Conservation (phyloP, 2,113 vertebrate genomes). For the Pedionomus torquatus region DNA sequence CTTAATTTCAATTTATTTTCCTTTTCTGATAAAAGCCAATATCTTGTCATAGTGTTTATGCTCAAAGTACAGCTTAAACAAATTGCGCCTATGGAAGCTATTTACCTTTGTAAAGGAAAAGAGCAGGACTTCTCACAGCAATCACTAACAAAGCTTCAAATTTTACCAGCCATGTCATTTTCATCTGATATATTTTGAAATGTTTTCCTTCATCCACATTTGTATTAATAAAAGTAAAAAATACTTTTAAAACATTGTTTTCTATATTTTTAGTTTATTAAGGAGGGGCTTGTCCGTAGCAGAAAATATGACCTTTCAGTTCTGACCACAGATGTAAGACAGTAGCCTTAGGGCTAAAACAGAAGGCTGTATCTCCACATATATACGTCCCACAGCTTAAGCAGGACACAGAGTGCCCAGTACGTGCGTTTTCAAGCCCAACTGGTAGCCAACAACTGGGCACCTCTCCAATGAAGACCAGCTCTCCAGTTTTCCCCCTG, state of each 20-base stretch:
- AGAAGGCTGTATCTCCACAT: background rate
- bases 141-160: background rate
- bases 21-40: background rate
- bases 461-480: background rate
- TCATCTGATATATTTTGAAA: background rate
- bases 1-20: background rate
- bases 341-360: background rate
- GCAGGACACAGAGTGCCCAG: background rate
- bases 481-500: background rate
- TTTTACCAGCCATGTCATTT: background rate
- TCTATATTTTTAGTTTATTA: background rate
- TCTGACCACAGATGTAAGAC: background rate
- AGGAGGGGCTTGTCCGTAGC: background rate
- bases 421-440: background rate
- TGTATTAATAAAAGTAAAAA: background rate
- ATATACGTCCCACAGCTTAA: background rate
- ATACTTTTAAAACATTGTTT: background rate
- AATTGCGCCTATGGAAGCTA: background rate
- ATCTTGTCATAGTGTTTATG: background rate
- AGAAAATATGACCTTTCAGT: background rate
- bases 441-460: background rate
- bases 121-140: background rate
- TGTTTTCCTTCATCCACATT: background rate
- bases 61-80: background rate
- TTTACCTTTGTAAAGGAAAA: background rate